Evolutionary conservation across 2,113 vertebrate genomes (phyloP), one percentile per base, ranked within the genome.

Genomic region (Rousettus leschenaultii): DNA sequence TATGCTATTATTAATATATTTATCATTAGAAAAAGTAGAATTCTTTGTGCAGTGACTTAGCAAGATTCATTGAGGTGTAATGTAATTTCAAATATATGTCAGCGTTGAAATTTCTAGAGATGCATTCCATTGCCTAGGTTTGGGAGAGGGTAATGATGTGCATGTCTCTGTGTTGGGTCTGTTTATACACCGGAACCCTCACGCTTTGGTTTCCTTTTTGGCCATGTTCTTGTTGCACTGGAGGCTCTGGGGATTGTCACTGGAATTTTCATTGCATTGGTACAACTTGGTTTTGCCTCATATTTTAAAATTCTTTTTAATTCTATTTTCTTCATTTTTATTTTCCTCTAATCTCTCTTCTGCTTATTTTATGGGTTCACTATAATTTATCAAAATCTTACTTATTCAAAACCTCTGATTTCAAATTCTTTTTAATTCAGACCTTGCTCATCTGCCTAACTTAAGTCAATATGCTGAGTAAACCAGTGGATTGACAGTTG

Each of bases 321-420:
- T 83, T 83, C 35, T 86, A 68, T 83, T 96, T 95, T 89, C 70
- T 38, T 91, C 61, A 66, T 87, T 96, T 16, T 71, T 73, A 26
- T 53, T 80, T 43, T 18, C 53, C 40, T 94, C 35, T 78, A 84
- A 75, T 91, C 95, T 95, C 43, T 21, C 26, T 78, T 89, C 83
- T 86, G 86, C 45, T 91, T 94, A 33, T 66, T 79, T 95, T 79
- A 96, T 89, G 33, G 30, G 33, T 78, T 91, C 63, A 75, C 85
- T 94, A 94, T 68, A 91, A 86, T 83, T 89, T 65, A 91, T 88
- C 70, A 66, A 70, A 95, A 79, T 84, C 79, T 51, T 88, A 74
- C 19, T 89, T 74, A 95, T 92, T 94, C 92, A 87, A 35, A 84
- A n/a, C 19, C 51, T 93, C 86, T 97, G 91, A 70, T 96, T 89